A percentile compares a stretch with the other conserved stretches of the same genome.
These are phyloP conservation scores for Rhagonycha lutea DNA, from an alignment of 2,888 invertebrate species.

Conservation along the genomic window DNA sequence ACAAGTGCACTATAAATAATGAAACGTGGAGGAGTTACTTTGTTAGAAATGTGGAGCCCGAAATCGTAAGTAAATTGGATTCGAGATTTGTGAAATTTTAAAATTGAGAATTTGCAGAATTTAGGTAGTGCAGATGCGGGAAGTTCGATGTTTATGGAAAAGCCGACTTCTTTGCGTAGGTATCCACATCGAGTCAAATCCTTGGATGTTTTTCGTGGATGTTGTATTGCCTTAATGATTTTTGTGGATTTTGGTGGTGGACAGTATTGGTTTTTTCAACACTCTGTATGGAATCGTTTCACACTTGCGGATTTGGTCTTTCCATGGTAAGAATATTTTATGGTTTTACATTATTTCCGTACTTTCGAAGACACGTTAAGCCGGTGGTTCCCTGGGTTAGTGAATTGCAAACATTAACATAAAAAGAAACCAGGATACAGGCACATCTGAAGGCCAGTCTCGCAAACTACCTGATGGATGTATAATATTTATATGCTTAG, in stretches of 20 bases:
- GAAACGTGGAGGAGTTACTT: slow-evolving; percentile 33
- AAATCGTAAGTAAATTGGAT: slow-evolving; percentile 44
- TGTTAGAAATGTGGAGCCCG: slow-evolving; percentile 42
- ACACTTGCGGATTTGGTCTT: slow-evolving; percentile 86
- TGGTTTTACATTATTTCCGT: too few relatives aligned
- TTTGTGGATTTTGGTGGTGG: slow-evolving; percentile 90
- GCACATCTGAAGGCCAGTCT: too few relatives aligned
- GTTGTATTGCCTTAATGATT: slow-evolving; percentile 78
- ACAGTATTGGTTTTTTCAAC: slow-evolving; percentile 76
- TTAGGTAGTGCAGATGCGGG: slow-evolving; percentile 45
- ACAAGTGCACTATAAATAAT: slow-evolving; percentile 46
- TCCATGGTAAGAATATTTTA: slow-evolving; percentile 68
- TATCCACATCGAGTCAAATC: slow-evolving; percentile 57
- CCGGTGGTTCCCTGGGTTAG: too few relatives aligned
- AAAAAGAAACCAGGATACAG: too few relatives aligned
- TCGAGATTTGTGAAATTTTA: background rate
- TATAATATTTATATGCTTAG: too few relatives aligned
- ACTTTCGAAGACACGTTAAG: too few relatives aligned
- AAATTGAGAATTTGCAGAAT: slow-evolving; percentile 42
- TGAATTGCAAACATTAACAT: too few relatives aligned
- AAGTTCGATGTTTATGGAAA: slow-evolving; percentile 49
- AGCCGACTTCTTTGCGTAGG: slow-evolving; percentile 46
- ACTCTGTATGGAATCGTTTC: slow-evolving; percentile 83
- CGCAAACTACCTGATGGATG: too few relatives aligned
- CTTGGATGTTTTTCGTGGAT: slow-evolving; percentile 64